Evolutionary conservation across 2,113 vertebrate species (phyloP).

Genomic region (Rousettus leschenaultii): DNA sequence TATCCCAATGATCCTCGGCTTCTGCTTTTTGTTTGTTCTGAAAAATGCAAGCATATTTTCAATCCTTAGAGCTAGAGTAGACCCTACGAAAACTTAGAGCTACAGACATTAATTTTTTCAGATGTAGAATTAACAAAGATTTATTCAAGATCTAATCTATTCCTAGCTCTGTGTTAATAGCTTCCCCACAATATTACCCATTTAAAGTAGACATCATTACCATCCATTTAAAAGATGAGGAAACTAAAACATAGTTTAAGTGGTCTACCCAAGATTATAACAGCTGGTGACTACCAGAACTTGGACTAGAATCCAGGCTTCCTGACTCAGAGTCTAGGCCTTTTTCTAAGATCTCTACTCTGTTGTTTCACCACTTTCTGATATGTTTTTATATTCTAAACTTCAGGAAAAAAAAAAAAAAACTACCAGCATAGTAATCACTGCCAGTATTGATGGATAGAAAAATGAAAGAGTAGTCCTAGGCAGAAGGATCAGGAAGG

Average conservation of each 20-base stretch:
- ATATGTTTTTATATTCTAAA: neutral
- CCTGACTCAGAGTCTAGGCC: neutral
- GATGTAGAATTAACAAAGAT: neutral
- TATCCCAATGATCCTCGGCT: neutral
- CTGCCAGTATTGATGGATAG: neutral
- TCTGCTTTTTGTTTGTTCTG: neutral
- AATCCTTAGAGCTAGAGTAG: neutral
- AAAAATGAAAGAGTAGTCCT: neutral
- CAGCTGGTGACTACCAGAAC: neutral
- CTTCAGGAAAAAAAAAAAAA: neutral
- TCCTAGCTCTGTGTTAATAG: neutral
- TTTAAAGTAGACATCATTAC: neutral
- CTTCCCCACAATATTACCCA: neutral
- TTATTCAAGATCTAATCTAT: neutral
- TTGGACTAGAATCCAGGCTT: neutral
- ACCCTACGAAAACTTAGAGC: neutral
- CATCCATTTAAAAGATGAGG: neutral
- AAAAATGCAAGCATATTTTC: conserved; percentile 33
- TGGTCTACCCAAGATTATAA: neutral
- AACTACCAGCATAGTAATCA: neutral
- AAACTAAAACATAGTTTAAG: neutral
- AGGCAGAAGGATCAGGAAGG: neutral
- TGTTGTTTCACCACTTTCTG: neutral
- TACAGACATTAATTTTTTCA: neutral
- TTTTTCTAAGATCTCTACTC: neutral